Evolutionary conservation across 2,113 vertebrate species (phyloP).

Genomic region (Jacana jacana): DNA sequence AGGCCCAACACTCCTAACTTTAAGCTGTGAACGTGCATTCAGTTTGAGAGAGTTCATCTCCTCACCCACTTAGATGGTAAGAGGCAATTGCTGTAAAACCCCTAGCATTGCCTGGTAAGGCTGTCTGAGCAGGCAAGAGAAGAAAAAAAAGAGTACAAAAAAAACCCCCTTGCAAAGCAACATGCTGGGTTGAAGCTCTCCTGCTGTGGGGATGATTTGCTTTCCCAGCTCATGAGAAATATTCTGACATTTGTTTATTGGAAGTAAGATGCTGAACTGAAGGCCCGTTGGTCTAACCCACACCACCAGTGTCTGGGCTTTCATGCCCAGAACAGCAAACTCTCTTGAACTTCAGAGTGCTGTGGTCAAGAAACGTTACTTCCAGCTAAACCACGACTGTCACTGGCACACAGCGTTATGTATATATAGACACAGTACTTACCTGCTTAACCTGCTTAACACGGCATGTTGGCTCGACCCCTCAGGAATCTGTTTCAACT

Average conservation of each 20-base stretch:
- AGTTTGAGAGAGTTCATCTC: background rate
- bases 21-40: background rate
- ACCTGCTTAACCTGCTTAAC: background rate
- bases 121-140: background rate
- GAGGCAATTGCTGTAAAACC: background rate
- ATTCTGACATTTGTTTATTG: background rate
- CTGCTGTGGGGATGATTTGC: background rate
- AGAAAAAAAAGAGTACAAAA: background rate
- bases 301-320: accelerated
- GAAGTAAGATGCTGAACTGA: background rate
- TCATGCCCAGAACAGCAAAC: background rate
- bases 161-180: background rate
- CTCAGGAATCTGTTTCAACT: background rate
- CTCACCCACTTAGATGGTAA: background rate
- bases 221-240: background rate
- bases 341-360: background rate
- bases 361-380: background rate
- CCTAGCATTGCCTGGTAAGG: background rate
- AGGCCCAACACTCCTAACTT: background rate
- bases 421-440: background rate
- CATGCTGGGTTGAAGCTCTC: background rate
- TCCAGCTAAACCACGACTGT: background rate
- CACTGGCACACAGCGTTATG: background rate
- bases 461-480: background rate
- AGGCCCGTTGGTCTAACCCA: background rate